Conservation (phyloP, 1,140 invertebrate species). For the Polyergus mexicanus region DNA sequence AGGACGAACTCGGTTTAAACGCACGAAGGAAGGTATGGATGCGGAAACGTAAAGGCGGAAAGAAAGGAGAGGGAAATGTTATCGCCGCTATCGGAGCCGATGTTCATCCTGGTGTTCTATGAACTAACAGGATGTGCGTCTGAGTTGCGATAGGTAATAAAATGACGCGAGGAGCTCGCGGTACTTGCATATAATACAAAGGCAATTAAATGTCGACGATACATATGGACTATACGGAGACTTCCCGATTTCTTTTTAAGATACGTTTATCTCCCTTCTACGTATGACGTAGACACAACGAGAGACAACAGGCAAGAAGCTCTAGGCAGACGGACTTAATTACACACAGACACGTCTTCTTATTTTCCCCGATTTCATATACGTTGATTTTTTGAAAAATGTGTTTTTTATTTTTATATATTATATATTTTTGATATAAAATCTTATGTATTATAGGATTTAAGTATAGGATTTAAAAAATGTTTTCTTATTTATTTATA, state of each 20-base stretch:
- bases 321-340: neutral
- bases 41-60: slow-evolving; percentile 11
- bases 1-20: slow-evolving; percentile 27
- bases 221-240: slow-evolving; percentile 37
- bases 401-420: neutral
- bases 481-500: neutral
- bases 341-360: neutral
- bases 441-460: no score
- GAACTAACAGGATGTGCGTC: slow-evolving; percentile 61
- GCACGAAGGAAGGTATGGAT: slow-evolving; percentile 23
- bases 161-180: slow-evolving; percentile 53
- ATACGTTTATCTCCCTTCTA: neutral
- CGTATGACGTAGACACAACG: neutral
- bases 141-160: slow-evolving; percentile 53
- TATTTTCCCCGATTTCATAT: neutral
- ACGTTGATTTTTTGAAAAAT: neutral
- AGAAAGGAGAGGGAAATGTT: slow-evolving; percentile 56
- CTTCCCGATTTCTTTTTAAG: slow-evolving; percentile 37
- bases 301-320: neutral
- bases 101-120: slow-evolving; percentile 53
- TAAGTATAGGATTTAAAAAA: no score
- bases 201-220: slow-evolving; percentile 57
- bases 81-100: slow-evolving; percentile 40
- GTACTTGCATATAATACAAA: slow-evolving; percentile 39
- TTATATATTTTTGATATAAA: neutral